phyloP scores from a whole-genome alignment of 2,797 vertebrate species.

The Gadopsis bispinosus region DNA sequence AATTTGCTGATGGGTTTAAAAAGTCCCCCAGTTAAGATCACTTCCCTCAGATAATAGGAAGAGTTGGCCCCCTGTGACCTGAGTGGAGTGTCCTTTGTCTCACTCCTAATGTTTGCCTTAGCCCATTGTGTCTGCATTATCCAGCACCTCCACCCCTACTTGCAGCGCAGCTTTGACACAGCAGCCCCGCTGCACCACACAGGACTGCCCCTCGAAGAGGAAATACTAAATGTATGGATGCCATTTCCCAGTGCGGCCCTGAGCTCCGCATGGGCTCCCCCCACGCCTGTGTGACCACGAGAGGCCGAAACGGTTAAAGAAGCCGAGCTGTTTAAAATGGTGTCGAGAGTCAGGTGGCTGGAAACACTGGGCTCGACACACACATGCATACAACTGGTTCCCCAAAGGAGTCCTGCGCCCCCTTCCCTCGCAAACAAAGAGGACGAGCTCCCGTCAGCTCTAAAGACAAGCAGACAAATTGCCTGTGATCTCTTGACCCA shows the following conservation, averaged over 20 bases:
- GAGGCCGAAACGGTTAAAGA: slow-evolving; percentile 62
- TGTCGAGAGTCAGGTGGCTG: slow-evolving; percentile 57
- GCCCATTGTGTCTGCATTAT: slow-evolving; percentile 86
- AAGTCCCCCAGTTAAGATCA: slow-evolving; percentile 80
- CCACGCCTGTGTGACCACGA: slow-evolving; percentile 52
- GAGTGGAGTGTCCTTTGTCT: slow-evolving; percentile 86
- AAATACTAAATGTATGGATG: slow-evolving; percentile 86
- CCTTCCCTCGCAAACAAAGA: slow-evolving; percentile 43
- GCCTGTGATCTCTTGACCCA: slow-evolving; percentile 68
- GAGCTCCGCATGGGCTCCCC: slow-evolving; percentile 45
- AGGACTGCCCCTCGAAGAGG: slow-evolving; percentile 66
- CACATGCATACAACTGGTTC: slow-evolving; percentile 12
- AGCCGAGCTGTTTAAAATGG: slow-evolving; percentile 62
- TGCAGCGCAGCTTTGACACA: slow-evolving; percentile 57
- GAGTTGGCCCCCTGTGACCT: slow-evolving; percentile 81
- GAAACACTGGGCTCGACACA: slow-evolving; percentile 31
- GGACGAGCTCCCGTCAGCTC: slow-evolving; percentile 59
- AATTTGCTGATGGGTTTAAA: slow-evolving; percentile 78
- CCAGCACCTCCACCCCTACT: slow-evolving; percentile 64
- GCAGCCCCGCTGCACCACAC: slow-evolving; percentile 63
- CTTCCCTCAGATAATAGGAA: slow-evolving; percentile 81
- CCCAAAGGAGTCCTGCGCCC: slow-evolving; percentile 49
- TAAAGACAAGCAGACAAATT: slow-evolving; percentile 69
- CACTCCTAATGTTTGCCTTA: slow-evolving; percentile 91
- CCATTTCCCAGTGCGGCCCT: slow-evolving; percentile 80